Conservation (phyloP, 1,140 invertebrate genomes). For the Sycobia sp. region DNA sequence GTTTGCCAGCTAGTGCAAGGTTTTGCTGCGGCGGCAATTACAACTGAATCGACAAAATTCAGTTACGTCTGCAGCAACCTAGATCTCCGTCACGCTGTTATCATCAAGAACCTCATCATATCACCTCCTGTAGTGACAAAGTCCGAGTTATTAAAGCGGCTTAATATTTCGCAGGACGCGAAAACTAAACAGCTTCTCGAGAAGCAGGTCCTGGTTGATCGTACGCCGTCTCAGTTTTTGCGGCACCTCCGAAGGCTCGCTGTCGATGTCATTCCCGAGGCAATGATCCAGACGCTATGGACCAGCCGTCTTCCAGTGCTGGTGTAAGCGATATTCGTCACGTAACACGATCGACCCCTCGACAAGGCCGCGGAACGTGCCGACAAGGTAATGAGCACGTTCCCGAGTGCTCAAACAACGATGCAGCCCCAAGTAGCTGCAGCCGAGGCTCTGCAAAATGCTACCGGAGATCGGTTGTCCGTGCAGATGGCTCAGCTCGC, state of each 20-base stretch:
- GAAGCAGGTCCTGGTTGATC: constrained; percentile 46
- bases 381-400: too few relatives aligned
- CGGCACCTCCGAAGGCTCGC: constrained; percentile 34
- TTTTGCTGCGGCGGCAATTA: constrained; percentile 36
- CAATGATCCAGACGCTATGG: constrained; percentile 28
- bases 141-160: constrained; percentile 38
- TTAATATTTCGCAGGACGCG: constrained; percentile 39
- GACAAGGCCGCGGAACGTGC: constrained; percentile 49
- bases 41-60: constrained; percentile 40
- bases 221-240: constrained; percentile 46
- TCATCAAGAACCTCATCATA: constrained; percentile 31
- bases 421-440: too few relatives aligned
- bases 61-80: constrained; percentile 27
- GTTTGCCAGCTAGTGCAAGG: constrained; percentile 38
- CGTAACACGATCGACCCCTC: not conserved
- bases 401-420: too few relatives aligned
- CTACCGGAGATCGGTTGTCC: too few relatives aligned
- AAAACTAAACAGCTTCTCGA: constrained; percentile 40
- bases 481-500: not conserved
- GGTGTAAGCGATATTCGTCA: constrained; percentile 24
- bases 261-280: constrained; percentile 8
- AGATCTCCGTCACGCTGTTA: not conserved
- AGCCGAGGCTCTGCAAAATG: too few relatives aligned
- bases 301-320: constrained; percentile 19
- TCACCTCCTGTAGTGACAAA: constrained; percentile 40